These are phyloP conservation scores for Talpa occidentalis DNA, from an alignment of 2,113 vertebrate species.

Conservation along the genomic window DNA sequence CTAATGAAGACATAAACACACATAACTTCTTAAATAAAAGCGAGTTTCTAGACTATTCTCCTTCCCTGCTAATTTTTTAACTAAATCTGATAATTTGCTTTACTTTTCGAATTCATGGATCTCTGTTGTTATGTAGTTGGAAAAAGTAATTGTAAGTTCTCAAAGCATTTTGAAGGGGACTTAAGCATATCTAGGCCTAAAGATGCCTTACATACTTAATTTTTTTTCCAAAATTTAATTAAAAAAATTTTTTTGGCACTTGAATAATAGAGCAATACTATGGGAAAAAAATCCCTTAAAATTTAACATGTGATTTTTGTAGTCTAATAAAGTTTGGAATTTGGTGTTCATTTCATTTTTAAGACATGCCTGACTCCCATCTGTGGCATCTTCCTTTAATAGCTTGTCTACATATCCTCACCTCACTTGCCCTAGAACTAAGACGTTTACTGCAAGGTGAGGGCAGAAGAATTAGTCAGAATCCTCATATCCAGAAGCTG, in stretches of 20 bases:
- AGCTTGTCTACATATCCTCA: background rate
- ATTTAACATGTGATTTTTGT: background rate
- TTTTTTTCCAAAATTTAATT: background rate
- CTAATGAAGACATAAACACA: background rate
- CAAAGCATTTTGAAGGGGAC: background rate
- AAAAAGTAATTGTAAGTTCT: constrained; percentile 5
- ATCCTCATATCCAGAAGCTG: background rate
- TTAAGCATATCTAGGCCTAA: background rate
- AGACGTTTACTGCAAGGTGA: background rate
- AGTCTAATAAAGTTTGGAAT: background rate
- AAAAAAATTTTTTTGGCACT: background rate
- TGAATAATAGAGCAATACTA: background rate
- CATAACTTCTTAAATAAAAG: background rate
- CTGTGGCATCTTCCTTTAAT: background rate
- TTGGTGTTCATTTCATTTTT: background rate
- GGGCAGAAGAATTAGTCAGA: background rate
- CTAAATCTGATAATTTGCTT: background rate
- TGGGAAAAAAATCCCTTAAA: background rate
- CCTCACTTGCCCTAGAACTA: background rate
- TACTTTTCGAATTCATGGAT: background rate
- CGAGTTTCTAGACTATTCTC: background rate
- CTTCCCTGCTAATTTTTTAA: background rate
- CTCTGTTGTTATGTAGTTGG: background rate
- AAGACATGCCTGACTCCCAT: background rate
- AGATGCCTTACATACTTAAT: background rate